These are phyloP conservation scores for Nysson spinosus DNA, from an alignment of 2,888 invertebrate genomes.

Conservation along the genomic window DNA sequence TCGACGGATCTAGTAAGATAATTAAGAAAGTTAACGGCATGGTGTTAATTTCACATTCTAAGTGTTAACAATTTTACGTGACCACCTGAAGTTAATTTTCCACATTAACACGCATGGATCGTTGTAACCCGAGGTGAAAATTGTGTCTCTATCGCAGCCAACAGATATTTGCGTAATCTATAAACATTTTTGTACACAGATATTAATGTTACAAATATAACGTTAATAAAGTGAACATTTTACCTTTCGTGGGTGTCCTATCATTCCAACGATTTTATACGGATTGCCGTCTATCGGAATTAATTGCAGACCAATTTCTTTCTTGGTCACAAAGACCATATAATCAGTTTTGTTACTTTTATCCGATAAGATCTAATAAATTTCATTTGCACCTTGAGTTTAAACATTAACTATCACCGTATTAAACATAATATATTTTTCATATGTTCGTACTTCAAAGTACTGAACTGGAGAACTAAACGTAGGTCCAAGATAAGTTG, in stretches of 20 bases:
- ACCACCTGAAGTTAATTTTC: constrained; percentile 79
- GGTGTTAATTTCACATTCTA: constrained; percentile 52
- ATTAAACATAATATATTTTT: not conserved
- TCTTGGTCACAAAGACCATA: constrained; percentile 82
- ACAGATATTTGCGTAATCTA: constrained; percentile 75
- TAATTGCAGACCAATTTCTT: constrained; percentile 84
- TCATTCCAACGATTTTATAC: constrained; percentile 81
- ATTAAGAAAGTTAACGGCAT: not conserved
- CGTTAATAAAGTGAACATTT: too few species aligned
- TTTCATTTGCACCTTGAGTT: not conserved
- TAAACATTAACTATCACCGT: not conserved
- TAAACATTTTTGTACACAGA: too few species aligned
- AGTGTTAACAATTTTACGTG: constrained; percentile 31
- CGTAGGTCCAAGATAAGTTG: constrained; percentile 84
- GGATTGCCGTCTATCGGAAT: constrained; percentile 88
- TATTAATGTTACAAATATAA: too few species aligned
- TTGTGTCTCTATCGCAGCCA: constrained; percentile 78
- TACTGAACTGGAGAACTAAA: constrained; percentile 81
- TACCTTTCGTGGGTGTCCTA: constrained; percentile 84
- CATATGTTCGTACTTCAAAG: constrained; percentile 71
- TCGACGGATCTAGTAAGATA: constrained; percentile 34
- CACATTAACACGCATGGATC: constrained; percentile 81
- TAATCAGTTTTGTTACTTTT: constrained; percentile 76
- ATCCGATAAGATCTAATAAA: constrained; percentile 71
- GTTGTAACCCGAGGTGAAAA: constrained; percentile 80